A percentile compares a stretch with the other conserved stretches of the same genome.
Conservation (phyloP, 2,113 vertebrate genomes). For the Taurulus bubalis region DNA sequence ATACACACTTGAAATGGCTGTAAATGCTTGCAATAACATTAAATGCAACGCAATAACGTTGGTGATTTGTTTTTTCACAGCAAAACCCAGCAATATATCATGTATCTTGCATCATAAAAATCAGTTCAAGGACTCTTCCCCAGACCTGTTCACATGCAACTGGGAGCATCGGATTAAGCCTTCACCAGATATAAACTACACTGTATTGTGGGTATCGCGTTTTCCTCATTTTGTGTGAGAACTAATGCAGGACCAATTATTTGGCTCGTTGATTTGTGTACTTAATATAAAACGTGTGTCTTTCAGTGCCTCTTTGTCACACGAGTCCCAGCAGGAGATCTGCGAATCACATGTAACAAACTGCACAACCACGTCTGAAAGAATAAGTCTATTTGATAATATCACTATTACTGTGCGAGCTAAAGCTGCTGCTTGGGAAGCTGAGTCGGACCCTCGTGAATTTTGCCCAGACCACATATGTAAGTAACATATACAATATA, state of each 20-base stretch:
- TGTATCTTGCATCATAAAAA: constrained; percentile 35
- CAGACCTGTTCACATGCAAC: constrained; percentile 50
- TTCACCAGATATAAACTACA: constrained; percentile 47
- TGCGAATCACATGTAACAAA: background rate
- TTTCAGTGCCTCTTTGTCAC: constrained; percentile 21
- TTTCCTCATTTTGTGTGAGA: background rate
- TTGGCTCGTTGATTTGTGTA: background rate
- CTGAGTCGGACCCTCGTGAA: constrained; percentile 35
- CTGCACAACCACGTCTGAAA: constrained; percentile 12
- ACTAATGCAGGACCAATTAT: background rate
- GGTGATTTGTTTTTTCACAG: constrained; percentile 27
- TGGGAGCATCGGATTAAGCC: constrained; percentile 62
- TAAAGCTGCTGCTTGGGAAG: constrained; percentile 41
- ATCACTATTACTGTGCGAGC: constrained; percentile 57
- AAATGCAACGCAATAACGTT: background rate
- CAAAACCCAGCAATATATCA: constrained; percentile 63
- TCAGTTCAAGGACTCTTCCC: fast-evolving
- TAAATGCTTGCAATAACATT: background rate
- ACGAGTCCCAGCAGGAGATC: fast-evolving
- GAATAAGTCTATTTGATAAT: fast-evolving
- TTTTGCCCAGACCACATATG: constrained; percentile 31
- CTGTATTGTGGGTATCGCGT: constrained; percentile 43
- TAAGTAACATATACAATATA: constrained; percentile 45
- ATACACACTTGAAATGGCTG: background rate
- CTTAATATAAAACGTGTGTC: constrained; percentile 5